A percentile compares a stretch with the other conserved stretches of the same genome.
These are phyloP conservation scores for Abramis brama DNA, from an alignment of 2,113 vertebrate genomes.

Conservation along the genomic window DNA sequence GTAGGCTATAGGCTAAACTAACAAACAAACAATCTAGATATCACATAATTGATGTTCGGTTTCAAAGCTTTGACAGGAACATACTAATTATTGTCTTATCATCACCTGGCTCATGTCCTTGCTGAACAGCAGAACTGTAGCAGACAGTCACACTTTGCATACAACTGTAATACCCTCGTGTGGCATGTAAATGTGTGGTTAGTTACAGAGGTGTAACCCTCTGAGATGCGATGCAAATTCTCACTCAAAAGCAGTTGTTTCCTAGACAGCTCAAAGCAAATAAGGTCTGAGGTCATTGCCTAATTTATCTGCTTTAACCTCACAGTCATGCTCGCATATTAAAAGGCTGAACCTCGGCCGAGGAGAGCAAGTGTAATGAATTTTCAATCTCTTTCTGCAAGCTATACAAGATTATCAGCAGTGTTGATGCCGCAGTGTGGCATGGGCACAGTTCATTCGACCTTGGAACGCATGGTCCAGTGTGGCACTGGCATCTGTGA, in stretches of 20 bases:
- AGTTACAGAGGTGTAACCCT: background rate
- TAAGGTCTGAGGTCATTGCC: background rate
- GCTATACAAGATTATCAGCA: background rate
- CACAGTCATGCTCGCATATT: background rate
- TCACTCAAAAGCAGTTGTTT: background rate
- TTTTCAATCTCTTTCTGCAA: constrained; percentile 8
- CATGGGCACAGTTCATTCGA: background rate
- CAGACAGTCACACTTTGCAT: constrained; percentile 16
- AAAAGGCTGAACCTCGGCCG: background rate
- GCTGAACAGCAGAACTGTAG: background rate
- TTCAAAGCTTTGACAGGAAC: background rate
- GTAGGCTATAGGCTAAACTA: too few relatives aligned
- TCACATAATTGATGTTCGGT: background rate
- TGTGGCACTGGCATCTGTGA: background rate
- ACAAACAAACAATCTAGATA: background rate
- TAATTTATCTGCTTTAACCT: background rate
- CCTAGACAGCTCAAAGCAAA: background rate
- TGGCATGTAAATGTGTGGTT: constrained; percentile 30
- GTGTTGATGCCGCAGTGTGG: background rate
- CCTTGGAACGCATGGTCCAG: background rate
- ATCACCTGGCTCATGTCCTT: background rate
- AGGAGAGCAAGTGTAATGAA: background rate
- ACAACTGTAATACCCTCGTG: background rate
- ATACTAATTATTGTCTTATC: background rate
- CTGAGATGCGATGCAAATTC: constrained; percentile 13